These are phyloP conservation scores for Callaeas wilsoni DNA, from an alignment of 2,113 vertebrate genomes.

Conservation along the genomic window DNA sequence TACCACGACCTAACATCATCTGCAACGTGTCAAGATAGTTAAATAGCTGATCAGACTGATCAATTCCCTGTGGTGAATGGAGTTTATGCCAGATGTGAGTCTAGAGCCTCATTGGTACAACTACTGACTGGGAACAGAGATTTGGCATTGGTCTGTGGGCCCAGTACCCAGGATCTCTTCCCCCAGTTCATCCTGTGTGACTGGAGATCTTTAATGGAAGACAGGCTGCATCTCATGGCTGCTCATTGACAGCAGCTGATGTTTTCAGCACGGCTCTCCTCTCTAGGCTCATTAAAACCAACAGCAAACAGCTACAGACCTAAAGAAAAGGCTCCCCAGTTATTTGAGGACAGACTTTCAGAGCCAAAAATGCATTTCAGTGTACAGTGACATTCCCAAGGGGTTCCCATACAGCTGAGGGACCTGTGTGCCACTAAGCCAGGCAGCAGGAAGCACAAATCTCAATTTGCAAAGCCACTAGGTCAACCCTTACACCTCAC, in stretches of 20 bases:
- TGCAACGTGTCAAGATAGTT: not conserved
- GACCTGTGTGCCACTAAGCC: not conserved
- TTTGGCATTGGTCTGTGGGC: not conserved
- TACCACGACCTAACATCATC: not conserved
- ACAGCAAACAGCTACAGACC: not conserved
- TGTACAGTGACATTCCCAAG: not conserved
- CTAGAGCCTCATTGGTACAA: not conserved
- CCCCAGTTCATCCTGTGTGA: not conserved
- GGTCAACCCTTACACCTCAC: not conserved
- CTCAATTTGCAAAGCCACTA: not conserved
- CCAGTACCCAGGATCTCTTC: not conserved
- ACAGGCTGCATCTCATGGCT: not conserved
- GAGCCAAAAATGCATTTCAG: not conserved
- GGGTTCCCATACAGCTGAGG: not conserved
- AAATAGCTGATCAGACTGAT: not conserved
- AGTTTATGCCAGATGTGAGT: not conserved
- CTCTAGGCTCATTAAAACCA: not conserved
- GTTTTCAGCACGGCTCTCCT: not conserved
- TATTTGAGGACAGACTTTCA: not conserved
- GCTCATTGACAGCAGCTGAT: not conserved
- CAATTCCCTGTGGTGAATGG: not conserved
- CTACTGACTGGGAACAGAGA: rapidly evolving
- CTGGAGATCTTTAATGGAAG: not conserved
- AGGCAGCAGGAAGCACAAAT: not conserved
- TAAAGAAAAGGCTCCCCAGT: not conserved